Base-by-base conservation (phyloP, 2,888 invertebrate genomes). In the Sipunculus nudus region DNA sequence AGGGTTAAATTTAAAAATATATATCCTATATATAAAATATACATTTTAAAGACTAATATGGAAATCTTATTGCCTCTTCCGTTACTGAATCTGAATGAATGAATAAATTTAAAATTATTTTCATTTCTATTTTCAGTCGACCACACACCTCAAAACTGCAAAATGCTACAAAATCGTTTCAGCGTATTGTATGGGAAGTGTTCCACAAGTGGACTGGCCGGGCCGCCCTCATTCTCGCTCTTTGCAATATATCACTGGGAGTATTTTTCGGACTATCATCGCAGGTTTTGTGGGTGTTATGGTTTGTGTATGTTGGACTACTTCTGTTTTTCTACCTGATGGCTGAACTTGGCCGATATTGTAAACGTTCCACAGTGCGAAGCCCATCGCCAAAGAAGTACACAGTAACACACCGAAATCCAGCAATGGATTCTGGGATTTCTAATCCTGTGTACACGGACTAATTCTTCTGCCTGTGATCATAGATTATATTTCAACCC, bases 201-300 rank as follows among this genome's bases (percentile, higher is more conserved):
- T 26, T 68, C 29, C 74, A 74, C 40, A 53, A 58, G 29, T 54
- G 55, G 46, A 54, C 58, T 10, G 73, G 74, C 3, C 53, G 67
- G 5, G 16, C 53, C 1, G 59, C 63, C 4, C 32, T 74, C 21
- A 4, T 63, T 16, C 60, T 73, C 38, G 74, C 61, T 6, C 58
- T 73, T 10, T 46, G 63, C 40, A 74, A 73, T 47, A 60, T 69
- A 28, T 65, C 68, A 3, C 59, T 74, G 28, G 74, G 74, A 2
- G 53, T 72, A 4, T 72, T 73, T 55, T 50, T 73, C 23, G 70
- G 66, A 16, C 58, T 64, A 10, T 29, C 63, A 4, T 28, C 40
- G 26, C 41, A 45, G 6, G 32, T 64, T 3, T 55, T 70, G 47
- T 69, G 71, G 70, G 54, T 58, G 19, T 39, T 69, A 21, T 74